Conservation (phyloP, 2,797 vertebrate species). For the Arrhamphus sclerolepis region DNA sequence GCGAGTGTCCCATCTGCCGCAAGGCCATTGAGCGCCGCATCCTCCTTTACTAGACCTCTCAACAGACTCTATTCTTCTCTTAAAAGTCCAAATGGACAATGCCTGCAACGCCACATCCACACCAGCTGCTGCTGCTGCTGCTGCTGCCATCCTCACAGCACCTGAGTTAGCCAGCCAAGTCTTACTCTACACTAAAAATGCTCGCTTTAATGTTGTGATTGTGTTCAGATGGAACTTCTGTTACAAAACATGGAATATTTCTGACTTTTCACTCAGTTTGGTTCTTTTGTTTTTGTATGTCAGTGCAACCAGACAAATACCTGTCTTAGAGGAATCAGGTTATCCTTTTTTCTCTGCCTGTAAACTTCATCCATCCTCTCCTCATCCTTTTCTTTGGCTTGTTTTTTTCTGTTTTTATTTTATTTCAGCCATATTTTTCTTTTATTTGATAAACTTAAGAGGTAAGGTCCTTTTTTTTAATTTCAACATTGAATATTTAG, state of each 20-base stretch:
- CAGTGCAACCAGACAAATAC: constrained; percentile 32
- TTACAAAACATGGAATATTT: constrained; percentile 44
- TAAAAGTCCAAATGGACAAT: constrained; percentile 31
- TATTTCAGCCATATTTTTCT: constrained; percentile 19
- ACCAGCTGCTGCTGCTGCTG: constrained; percentile 57
- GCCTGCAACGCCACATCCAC: constrained; percentile 49
- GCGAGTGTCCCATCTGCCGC: constrained; percentile 98
- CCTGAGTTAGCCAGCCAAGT: constrained; percentile 48
- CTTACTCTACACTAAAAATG: constrained; percentile 47
- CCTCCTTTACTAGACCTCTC: constrained; percentile 89
- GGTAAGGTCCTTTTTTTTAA: constrained; percentile 7
- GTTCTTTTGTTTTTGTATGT: constrained; percentile 22
- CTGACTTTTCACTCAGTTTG: constrained; percentile 21
- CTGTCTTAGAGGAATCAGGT: constrained; percentile 13
- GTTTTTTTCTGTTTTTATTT: constrained; percentile 23
- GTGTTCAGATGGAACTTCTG: constrained; percentile 55
- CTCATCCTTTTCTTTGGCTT: constrained; percentile 1
- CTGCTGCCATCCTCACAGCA: constrained; percentile 49
- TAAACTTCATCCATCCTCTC: neutral
- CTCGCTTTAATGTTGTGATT: constrained; percentile 36
- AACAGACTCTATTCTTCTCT: constrained; percentile 28
- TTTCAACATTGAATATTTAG: constrained; percentile 15
- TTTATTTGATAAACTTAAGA: constrained; percentile 19
- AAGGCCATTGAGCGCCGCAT: constrained; percentile 98
- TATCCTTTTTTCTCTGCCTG: constrained; percentile 3